phyloP scores from a whole-genome alignment of 2,113 vertebrate genomes.

The Numenius arquata region DNA sequence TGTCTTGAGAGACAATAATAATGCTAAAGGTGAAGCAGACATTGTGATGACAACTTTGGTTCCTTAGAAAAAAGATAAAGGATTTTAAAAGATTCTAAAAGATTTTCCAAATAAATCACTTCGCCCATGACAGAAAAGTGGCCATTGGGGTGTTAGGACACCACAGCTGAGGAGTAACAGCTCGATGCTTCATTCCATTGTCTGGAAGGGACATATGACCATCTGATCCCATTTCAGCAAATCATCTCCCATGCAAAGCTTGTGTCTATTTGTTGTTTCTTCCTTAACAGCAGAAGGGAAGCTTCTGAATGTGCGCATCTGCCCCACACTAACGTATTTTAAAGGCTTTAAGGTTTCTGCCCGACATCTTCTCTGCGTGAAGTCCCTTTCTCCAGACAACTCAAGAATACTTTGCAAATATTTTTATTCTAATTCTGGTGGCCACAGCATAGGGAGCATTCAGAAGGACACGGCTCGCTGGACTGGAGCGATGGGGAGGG shows the following conservation, averaged over 20 bases:
- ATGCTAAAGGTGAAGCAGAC: slow-evolving; percentile 22
- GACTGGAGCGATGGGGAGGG: neutral
- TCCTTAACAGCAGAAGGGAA: neutral
- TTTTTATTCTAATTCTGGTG: slow-evolving; percentile 38
- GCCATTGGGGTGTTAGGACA: fast-evolving
- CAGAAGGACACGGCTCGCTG: slow-evolving; percentile 32
- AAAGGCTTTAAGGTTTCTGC: neutral
- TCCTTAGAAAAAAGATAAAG: neutral
- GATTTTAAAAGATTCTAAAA: slow-evolving; percentile 13
- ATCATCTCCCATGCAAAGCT: neutral
- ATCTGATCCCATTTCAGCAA: neutral
- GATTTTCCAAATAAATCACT: neutral
- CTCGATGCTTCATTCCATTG: fast-evolving
- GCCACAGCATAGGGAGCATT: slow-evolving; percentile 24
- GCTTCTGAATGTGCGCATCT: neutral
- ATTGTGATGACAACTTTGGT: neutral
- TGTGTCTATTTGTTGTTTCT: neutral
- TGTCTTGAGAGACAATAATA: slow-evolving; percentile 37
- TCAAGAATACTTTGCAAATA: slow-evolving; percentile 26
- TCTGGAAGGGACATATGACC: neutral
- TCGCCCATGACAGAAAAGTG: neutral
- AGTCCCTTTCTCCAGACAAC: slow-evolving; percentile 12
- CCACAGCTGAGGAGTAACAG: neutral
- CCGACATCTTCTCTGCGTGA: neutral
- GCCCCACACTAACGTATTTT: neutral